These are phyloP conservation scores for Erebia palarica DNA, from an alignment of 2,888 invertebrate species.

Conservation along the genomic window DNA sequence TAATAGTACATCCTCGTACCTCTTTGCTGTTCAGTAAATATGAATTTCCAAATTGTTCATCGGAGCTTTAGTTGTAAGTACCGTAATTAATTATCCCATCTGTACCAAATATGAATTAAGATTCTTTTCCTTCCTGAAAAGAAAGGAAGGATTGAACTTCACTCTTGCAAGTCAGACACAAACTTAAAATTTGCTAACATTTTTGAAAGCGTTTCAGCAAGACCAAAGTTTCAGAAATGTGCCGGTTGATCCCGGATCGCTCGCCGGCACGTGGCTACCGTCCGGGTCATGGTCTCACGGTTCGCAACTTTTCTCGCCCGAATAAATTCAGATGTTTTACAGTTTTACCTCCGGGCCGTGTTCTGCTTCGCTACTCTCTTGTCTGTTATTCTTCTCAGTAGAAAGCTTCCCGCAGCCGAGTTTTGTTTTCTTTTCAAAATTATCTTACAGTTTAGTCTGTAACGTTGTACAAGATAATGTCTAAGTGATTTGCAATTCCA, in stretches of 20 bases:
- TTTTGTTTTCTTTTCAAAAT: constrained; percentile 15
- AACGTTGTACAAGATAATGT: constrained; percentile 1
- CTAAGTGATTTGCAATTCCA: constrained; percentile 10
- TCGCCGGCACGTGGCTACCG: constrained; percentile 33
- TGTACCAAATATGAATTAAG: too few relatives aligned
- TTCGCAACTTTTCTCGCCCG: constrained; percentile 34
- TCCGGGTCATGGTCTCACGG: constrained; percentile 29
- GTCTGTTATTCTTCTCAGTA: constrained; percentile 22
- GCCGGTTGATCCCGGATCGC: not conserved
- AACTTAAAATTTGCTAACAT: constrained; percentile 17
- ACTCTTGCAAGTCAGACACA: too few relatives aligned
- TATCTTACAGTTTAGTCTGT: constrained; percentile 7
- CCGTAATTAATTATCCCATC: too few relatives aligned
- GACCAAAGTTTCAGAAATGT: constrained; percentile 26
- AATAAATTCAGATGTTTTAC: constrained; percentile 39
- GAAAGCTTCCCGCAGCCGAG: constrained; percentile 6
- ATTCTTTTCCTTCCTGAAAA: too few relatives aligned
- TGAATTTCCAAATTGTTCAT: too few relatives aligned
- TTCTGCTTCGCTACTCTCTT: constrained; percentile 21
- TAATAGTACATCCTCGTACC: too few relatives aligned
- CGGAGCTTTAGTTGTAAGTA: too few relatives aligned
- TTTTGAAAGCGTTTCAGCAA: constrained; percentile 29
- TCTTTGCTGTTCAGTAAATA: too few relatives aligned
- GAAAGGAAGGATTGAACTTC: too few relatives aligned
- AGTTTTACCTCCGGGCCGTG: constrained; percentile 28